These are phyloP conservation scores for Epizoanthus rinbou DNA, from an alignment of 92 coral and sea anemone species.

Conservation along the genomic window DNA sequence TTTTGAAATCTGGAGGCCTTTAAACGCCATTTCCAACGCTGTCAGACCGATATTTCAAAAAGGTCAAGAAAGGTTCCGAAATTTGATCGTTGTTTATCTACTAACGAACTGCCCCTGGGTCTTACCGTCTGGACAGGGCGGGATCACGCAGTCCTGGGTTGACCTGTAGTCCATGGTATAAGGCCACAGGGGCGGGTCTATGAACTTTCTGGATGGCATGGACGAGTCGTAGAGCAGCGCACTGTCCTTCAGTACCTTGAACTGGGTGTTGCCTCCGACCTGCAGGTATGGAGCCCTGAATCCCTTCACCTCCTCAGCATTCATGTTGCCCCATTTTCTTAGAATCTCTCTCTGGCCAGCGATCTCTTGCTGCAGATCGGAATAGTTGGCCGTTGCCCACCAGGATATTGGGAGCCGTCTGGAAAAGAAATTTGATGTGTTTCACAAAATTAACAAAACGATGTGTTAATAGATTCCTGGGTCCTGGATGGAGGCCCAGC, in stretches of 20 bases:
- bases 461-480: too few species aligned
- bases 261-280: slow-evolving; percentile 73
- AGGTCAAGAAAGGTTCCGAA: too few species aligned
- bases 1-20: too few species aligned
- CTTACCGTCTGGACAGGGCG: slow-evolving; percentile 70
- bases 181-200: slow-evolving; percentile 69
- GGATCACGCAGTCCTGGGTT: slow-evolving; percentile 62
- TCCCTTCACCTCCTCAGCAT: slow-evolving; percentile 57
- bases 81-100: too few species aligned
- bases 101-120: too few species aligned
- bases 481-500: too few species aligned
- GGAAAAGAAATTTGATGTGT: background rate
- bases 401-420: slow-evolving; percentile 61
- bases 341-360: slow-evolving; percentile 70
- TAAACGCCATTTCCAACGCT: too few species aligned
- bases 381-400: slow-evolving; percentile 69
- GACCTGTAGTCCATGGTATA: slow-evolving; percentile 64
- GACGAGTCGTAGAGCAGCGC: slow-evolving; percentile 70
- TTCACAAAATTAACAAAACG: too few species aligned
- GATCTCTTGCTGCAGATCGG: slow-evolving; percentile 54
- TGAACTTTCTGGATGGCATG: slow-evolving; percentile 56
- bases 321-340: slow-evolving; percentile 61
- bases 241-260: slow-evolving; percentile 52
- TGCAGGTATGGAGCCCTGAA: slow-evolving; percentile 70
- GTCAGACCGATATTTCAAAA: too few species aligned